These are phyloP conservation scores for Silurus asotus DNA, from an alignment of 2,113 vertebrate species.

Conservation along the genomic window DNA sequence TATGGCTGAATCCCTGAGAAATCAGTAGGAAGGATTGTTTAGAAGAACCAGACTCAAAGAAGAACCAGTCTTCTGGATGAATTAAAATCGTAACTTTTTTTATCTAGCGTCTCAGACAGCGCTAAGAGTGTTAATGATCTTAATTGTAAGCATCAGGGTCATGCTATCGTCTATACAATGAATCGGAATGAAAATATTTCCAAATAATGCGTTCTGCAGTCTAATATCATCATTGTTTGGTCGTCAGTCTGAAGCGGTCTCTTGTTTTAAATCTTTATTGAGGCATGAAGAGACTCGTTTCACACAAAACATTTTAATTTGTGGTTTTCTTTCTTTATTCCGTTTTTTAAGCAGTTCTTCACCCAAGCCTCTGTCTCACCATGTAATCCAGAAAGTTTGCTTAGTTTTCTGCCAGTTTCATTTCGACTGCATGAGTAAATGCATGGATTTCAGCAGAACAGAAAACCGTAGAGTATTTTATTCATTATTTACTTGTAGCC, in stretches of 20 bases:
- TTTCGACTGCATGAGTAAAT: background rate
- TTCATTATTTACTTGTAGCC: too few relatives aligned
- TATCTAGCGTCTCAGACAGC: background rate
- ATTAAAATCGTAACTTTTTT: background rate
- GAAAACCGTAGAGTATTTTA: background rate
- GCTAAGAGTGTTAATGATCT: background rate
- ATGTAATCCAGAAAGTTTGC: background rate
- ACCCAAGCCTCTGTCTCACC: background rate
- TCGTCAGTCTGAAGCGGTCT: background rate
- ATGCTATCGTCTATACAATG: background rate
- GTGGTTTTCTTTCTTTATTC: background rate
- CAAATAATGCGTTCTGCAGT: background rate
- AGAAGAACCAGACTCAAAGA: background rate
- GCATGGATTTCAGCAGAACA: background rate
- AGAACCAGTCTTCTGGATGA: background rate
- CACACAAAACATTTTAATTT: background rate
- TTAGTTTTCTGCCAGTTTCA: background rate
- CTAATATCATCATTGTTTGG: background rate
- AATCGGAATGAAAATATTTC: background rate
- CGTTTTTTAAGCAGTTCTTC: background rate
- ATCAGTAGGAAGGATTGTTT: background rate
- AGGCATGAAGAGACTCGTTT: background rate
- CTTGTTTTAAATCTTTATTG: background rate
- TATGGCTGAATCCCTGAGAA: background rate
- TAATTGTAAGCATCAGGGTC: background rate